Percentiles rank a stretch among this genome's conserved stretches.
These are phyloP conservation scores for Drosophila vallismaia DNA, from an alignment of 2,888 invertebrate species.

Conservation along the genomic window DNA sequence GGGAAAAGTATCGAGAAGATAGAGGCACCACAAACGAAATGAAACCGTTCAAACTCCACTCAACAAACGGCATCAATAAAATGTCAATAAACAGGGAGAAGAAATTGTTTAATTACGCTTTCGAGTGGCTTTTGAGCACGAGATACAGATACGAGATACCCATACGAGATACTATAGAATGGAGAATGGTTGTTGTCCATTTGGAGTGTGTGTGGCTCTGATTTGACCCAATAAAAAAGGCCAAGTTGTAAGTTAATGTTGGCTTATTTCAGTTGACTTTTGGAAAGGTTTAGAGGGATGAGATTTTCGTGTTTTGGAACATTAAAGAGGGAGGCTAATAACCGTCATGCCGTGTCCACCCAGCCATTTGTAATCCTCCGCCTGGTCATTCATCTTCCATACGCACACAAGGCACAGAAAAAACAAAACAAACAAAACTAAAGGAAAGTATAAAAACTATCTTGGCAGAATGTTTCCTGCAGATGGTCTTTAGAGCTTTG, in stretches of 20 bases:
- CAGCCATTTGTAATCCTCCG: conserved; percentile 48
- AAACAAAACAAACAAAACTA: background rate
- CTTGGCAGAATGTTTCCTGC: conserved; percentile 7
- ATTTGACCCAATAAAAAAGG: conserved; percentile 46
- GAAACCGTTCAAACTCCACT: conserved; percentile 40
- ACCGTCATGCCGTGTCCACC: conserved; percentile 49
- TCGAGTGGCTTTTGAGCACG: conserved; percentile 72
- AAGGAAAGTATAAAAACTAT: background rate
- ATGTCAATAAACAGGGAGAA: conserved; percentile 66
- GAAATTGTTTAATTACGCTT: conserved; percentile 77
- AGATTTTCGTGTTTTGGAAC: background rate
- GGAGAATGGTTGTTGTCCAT: conserved; percentile 68
- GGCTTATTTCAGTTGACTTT: background rate
- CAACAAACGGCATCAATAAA: conserved; percentile 69
- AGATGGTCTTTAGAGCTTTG: conserved; percentile 26
- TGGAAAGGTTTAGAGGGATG: background rate
- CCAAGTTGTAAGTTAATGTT: conserved; percentile 28
- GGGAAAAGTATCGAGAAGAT: conserved; percentile 33
- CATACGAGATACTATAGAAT: background rate
- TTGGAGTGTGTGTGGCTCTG: conserved; percentile 43
- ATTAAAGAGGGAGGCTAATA: conserved; percentile 47
- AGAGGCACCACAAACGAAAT: conserved; percentile 28
- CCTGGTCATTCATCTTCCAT: conserved; percentile 49
- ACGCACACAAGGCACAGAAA: conserved; percentile 7
- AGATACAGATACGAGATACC: conserved; percentile 35